Evolutionary conservation across 2,797 vertebrate genomes (phyloP).

Genomic region (Chaetodon trifasciatus): DNA sequence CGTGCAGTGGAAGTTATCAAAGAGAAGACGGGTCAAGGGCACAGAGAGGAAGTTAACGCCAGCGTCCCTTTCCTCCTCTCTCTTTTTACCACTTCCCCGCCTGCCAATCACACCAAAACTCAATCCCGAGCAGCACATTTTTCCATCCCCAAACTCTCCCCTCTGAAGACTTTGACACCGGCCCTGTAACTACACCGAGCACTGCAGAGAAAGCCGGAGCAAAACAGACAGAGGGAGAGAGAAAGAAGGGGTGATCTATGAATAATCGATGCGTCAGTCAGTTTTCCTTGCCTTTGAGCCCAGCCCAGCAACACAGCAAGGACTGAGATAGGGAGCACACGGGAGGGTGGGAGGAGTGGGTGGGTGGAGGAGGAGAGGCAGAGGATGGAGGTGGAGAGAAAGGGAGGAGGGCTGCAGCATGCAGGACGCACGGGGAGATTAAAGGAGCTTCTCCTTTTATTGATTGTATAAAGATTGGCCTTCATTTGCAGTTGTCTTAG

Average conservation of each 20-base stretch:
- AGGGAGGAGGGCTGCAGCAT: slow-evolving; percentile 69
- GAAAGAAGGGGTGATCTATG: slow-evolving; percentile 77
- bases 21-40: slow-evolving; percentile 56
- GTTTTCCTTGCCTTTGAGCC: slow-evolving; percentile 77
- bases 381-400: slow-evolving; percentile 50
- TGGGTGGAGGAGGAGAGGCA: slow-evolving; percentile 45
- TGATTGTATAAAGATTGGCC: slow-evolving; percentile 83
- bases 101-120: slow-evolving; percentile 42
- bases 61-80: not conserved
- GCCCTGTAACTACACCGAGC: slow-evolving; percentile 51
- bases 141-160: slow-evolving; percentile 38
- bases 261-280: slow-evolving; percentile 83
- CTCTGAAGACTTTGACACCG: slow-evolving; percentile 38
- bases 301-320: slow-evolving; percentile 76
- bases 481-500: slow-evolving; percentile 82
- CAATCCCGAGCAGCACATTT: slow-evolving; percentile 18
- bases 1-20: slow-evolving; percentile 31
- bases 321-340: slow-evolving; percentile 65
- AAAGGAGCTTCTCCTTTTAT: slow-evolving; percentile 81
- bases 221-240: slow-evolving; percentile 50
- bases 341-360: slow-evolving; percentile 47
- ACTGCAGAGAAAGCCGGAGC: slow-evolving; percentile 56
- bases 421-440: slow-evolving; percentile 74
- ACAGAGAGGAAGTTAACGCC: slow-evolving; percentile 40
- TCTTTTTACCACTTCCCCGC: slow-evolving; percentile 25